Evolutionary conservation across 2,797 vertebrate species (phyloP).

Genomic region (Fistularia tabacaria): DNA sequence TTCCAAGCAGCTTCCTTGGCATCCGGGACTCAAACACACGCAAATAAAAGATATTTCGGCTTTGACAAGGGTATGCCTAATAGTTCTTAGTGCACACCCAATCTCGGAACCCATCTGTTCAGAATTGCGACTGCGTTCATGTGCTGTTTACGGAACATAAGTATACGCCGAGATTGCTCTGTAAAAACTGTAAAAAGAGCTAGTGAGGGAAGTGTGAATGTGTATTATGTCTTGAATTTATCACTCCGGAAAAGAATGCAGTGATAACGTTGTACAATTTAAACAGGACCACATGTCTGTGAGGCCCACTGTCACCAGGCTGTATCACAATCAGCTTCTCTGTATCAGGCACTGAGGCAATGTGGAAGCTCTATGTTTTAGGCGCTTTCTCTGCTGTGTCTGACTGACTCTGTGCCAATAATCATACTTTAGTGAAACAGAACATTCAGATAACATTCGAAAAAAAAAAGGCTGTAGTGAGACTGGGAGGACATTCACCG

Average conservation of each 20-base stretch:
- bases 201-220: constrained; percentile 40
- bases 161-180: too few species aligned
- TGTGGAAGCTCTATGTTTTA: constrained; percentile 52
- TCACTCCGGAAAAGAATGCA: constrained; percentile 31
- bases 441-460: constrained; percentile 58
- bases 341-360: constrained; percentile 33
- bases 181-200: background rate
- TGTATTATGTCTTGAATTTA: constrained; percentile 29
- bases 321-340: constrained; percentile 49
- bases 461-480: constrained; percentile 41
- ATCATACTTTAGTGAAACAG: constrained; percentile 63
- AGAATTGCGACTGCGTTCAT: too few species aligned
- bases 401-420: constrained; percentile 53
- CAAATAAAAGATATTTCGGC: too few species aligned
- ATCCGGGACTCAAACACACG: constrained; percentile 8
- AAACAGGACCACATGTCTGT: constrained; percentile 40
- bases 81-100: too few species aligned
- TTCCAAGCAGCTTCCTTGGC: constrained; percentile 46
- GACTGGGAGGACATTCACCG: constrained; percentile 69
- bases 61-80: too few species aligned
- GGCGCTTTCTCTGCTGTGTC: constrained; percentile 35
- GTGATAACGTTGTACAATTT: constrained; percentile 34
- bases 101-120: too few species aligned
- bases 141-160: too few species aligned
- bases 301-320: constrained; percentile 42